phyloP scores from a whole-genome alignment of 2,797 vertebrate genomes.

The Neosalanx taihuensis region DNA sequence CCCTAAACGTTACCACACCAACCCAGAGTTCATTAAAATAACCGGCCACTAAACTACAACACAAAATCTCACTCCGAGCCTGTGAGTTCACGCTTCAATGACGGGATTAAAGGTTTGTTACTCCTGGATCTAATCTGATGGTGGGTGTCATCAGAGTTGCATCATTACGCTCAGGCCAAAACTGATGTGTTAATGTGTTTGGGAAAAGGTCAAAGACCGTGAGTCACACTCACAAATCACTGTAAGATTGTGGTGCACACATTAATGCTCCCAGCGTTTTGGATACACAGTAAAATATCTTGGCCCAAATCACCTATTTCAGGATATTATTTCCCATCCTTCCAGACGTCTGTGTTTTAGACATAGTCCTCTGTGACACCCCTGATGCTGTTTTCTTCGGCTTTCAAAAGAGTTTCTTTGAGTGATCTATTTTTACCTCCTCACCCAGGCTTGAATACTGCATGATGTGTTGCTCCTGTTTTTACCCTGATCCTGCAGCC shows the following conservation, averaged over 20 bases:
- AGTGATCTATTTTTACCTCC: conserved; percentile 58
- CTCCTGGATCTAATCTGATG: not conserved
- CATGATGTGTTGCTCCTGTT: conserved; percentile 50
- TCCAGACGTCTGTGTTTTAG: not conserved
- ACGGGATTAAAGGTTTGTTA: not conserved
- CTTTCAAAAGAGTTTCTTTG: conserved; percentile 40
- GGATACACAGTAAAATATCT: not conserved
- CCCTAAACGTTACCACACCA: conserved; percentile 17
- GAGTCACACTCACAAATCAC: not conserved
- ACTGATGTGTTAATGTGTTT: not conserved
- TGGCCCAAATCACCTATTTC: not conserved
- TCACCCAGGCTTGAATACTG: conserved; percentile 60
- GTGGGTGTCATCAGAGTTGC: not conserved
- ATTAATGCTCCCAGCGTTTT: too few species aligned
- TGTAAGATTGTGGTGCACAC: too few species aligned
- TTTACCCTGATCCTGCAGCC: conserved; percentile 45
- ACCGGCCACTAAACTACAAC: conserved; percentile 16
- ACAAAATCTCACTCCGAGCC: conserved; percentile 8
- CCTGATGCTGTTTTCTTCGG: conserved; percentile 31
- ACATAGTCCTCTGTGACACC: not conserved
- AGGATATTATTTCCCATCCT: too few species aligned
- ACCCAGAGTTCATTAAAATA: conserved; percentile 9
- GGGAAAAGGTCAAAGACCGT: not conserved
- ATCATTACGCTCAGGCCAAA: not conserved
- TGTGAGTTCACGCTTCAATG: conserved; percentile 7